Evolutionary conservation across 2,113 vertebrate genomes (phyloP), one percentile per base, ranked within the genome.

Genomic region (Mugil cephalus): DNA sequence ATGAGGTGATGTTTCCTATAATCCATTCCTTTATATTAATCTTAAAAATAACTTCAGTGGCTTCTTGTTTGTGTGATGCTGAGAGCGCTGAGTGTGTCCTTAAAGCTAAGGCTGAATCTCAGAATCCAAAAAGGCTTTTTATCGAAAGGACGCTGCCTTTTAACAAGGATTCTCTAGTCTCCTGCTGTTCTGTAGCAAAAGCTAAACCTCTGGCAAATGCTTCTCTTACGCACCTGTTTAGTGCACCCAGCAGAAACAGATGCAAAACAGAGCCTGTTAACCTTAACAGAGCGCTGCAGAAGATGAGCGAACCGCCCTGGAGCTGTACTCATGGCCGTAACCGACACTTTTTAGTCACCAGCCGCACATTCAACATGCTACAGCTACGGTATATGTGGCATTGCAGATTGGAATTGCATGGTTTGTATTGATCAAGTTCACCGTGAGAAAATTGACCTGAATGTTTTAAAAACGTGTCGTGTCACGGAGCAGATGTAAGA

Each of bases 261-360:
- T 52, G 24, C 11, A 45, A 59, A 39, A 42, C 55, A 67, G 36
- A 81, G 50, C 54, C 18, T 7, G 45, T 52, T 60, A 75, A 63
- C 46, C 45, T 47, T 8, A 62, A 63, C 51, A 8, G 35, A 69
- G 36, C 30, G 12, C 50, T 50, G 10, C 24, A 54, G 55, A 53
- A 51, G 59, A 69, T 81, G 50, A 19, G 19, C 35, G 18, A 54
- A 35, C 48, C 21, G 19, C 47, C 66, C 53, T 50, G 4, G 1
- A 85, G 56, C 46, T 64, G 4, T 15, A 47, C 40, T 52, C 10
- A 19, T 0, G 51, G 14, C 7, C 10, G 18, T 60, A 52, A 61
- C 40, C 36, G 43, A 35, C 47, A n/a, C 0, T 1, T 34, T 43
- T 61, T 30, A 14, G 45, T 61, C 47, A 53, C n/a, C 19, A 63